phyloP scores from a whole-genome alignment of 1,140 invertebrate species.

The Solenopsis invicta region DNA sequence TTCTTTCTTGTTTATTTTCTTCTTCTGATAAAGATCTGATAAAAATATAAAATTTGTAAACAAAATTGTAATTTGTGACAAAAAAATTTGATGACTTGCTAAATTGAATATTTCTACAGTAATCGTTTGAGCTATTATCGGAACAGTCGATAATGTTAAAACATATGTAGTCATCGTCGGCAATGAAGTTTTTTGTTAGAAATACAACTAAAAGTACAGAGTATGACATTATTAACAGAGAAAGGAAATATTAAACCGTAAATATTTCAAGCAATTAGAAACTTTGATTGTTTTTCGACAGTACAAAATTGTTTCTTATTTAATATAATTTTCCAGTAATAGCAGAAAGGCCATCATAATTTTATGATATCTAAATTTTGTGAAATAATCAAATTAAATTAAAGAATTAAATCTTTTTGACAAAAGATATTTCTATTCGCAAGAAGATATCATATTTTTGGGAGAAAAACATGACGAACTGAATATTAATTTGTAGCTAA shows the following conservation, averaged over 20 bases:
- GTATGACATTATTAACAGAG: slow-evolving; percentile 12
- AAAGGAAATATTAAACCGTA: background rate
- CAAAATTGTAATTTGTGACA: background rate
- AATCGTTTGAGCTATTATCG: background rate
- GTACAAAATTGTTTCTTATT: background rate
- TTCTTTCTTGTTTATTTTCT: background rate
- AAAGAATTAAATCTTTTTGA: background rate
- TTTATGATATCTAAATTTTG: slow-evolving; percentile 6
- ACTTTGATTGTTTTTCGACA: background rate
- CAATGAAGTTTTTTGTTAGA: background rate
- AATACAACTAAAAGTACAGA: background rate
- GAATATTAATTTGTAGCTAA: background rate
- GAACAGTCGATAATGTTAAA: background rate
- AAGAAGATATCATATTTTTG: background rate
- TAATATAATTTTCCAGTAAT: background rate
- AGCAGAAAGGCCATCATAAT: background rate
- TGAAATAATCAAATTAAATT: background rate
- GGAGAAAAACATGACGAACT: background rate
- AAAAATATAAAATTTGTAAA: background rate
- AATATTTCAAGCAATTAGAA: background rate
- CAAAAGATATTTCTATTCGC: background rate
- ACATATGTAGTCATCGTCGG: background rate
- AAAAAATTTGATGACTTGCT: background rate
- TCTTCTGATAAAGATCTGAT: background rate
- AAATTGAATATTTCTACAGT: background rate